Base-by-base conservation (phyloP, 2,113 vertebrate genomes). In the Zapornia atra region DNA sequence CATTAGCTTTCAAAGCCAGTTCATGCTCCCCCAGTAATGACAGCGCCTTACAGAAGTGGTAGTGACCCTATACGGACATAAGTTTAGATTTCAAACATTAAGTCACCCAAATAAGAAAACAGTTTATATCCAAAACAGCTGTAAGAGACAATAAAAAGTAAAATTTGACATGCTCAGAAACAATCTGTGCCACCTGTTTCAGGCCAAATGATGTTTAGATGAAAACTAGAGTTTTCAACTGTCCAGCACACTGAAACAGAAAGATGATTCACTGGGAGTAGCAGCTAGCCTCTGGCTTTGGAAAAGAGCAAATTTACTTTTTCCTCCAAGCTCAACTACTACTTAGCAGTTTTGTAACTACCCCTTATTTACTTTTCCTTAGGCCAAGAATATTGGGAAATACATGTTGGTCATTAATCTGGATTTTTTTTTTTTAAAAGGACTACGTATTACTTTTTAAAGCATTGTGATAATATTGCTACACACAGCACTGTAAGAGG, bases 31-130 rank as follows among this genome's bases (percentile, higher is more conserved):
- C 99, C 91, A 99, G 65, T 64, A 77, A 93, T 38, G 98, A 98
- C 75, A 99, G 95, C 2, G 99, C 99, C 95, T 99, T 99, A 94
- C 99, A 99, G 96, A 98, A 99, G 48, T 98, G 99, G 80, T 99
- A 98, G 92, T 99, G 99, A 86, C 99, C 99, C 99, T 99, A 93
- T 16, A 28, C 3, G 42, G 69, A 86, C n/a, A 96, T 18, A 89
- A 92, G 61, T 90, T 70, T 44, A 15, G 8, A 68, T 95, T 94
- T 82, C 12, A 33, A 34, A 21, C 2, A 0, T 46, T 60, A 4
- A 31, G 31, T n/a, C 86, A 25, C 15, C 26, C 6, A n/a, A 12
- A 8, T 3, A 59, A 61, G 6, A 60, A 34, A 31, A 60, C 20
- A 40, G 18, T 25, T 69, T 20, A 1, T 12, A 18, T 2, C 11